phyloP scores from a whole-genome alignment of 2,888 invertebrate genomes.

The Aphodius sticticus region DNA sequence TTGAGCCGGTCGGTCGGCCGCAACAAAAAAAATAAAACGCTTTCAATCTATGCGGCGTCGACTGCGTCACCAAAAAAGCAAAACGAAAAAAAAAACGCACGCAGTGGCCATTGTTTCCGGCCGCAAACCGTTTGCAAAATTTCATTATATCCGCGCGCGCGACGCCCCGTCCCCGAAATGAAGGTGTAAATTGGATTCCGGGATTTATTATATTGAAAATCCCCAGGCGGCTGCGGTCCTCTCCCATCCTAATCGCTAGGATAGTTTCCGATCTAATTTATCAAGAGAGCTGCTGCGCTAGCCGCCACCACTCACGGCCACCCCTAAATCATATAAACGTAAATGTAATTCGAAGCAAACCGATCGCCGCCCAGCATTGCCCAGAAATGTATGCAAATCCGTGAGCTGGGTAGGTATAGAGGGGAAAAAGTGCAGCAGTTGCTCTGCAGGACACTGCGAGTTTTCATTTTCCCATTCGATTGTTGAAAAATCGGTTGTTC shows the following conservation, averaged over 20 bases:
- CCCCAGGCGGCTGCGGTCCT: conserved; percentile 11
- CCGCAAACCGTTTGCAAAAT: conserved; percentile 26
- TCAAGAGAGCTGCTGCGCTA: conserved; percentile 26
- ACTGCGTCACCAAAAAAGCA: not conserved
- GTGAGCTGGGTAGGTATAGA: not conserved
- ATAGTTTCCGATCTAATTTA: conserved; percentile 36
- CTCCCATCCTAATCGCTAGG: conserved; percentile 11
- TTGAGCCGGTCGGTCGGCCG: conserved; percentile 12
- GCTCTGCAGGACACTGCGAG: not conserved
- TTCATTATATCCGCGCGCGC: conserved; percentile 26
- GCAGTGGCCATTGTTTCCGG: conserved; percentile 27
- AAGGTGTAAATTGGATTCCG: conserved; percentile 34
- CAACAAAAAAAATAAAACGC: conserved; percentile 9
- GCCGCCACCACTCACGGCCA: conserved; percentile 11
- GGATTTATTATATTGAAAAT: conserved; percentile 36
- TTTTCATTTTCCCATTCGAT: not conserved
- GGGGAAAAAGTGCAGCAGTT: not conserved
- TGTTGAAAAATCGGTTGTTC: not conserved
- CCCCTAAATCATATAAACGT: conserved; percentile 43
- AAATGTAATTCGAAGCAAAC: conserved; percentile 42
- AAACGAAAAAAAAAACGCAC: conserved; percentile 15
- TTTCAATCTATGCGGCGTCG: conserved; percentile 24
- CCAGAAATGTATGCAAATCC: conserved; percentile 44
- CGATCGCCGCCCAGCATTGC: conserved; percentile 33
- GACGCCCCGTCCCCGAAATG: conserved; percentile 31